These are phyloP conservation scores for Zele albiditarsus DNA, from an alignment of 2,888 invertebrate species.

Conservation along the genomic window DNA sequence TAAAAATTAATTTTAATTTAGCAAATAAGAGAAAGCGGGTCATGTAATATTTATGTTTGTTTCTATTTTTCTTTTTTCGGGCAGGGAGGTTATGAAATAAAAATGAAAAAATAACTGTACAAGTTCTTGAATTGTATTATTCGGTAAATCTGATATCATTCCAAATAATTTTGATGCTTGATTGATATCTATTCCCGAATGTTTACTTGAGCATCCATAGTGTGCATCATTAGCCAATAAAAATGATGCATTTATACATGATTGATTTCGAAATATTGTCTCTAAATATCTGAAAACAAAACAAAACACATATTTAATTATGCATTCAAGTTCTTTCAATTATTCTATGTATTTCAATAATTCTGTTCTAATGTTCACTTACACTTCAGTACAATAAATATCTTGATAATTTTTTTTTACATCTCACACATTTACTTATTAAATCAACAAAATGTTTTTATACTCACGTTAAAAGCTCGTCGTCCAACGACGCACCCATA, in stretches of 20 bases:
- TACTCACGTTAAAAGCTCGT: constrained; percentile 74
- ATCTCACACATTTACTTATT: background rate
- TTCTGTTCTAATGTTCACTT: no score
- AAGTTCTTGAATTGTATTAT: constrained; percentile 81
- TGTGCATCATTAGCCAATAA: constrained; percentile 80
- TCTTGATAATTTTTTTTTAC: no score
- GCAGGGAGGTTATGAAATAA: background rate
- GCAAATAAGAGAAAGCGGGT: background rate
- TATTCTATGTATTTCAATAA: no score
- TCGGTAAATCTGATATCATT: constrained; percentile 81
- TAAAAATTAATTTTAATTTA: constrained; percentile 43
- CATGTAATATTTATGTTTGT: background rate
- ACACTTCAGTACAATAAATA: no score
- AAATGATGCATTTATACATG: constrained; percentile 93
- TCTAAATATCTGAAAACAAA: constrained; percentile 78
- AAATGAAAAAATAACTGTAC: constrained; percentile 68
- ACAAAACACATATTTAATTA: no score
- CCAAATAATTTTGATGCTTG: constrained; percentile 81
- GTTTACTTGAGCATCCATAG: constrained; percentile 85
- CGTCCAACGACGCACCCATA: constrained; percentile 80
- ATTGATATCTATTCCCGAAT: constrained; percentile 86
- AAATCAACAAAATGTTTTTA: background rate
- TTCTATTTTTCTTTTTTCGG: background rate
- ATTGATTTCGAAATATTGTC: constrained; percentile 87
- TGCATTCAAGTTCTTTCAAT: no score